A percentile compares a stretch with the other conserved stretches of the same genome.
Conservation (phyloP, 2,888 invertebrate genomes). For the Hirtodrosophila trivittata region DNA sequence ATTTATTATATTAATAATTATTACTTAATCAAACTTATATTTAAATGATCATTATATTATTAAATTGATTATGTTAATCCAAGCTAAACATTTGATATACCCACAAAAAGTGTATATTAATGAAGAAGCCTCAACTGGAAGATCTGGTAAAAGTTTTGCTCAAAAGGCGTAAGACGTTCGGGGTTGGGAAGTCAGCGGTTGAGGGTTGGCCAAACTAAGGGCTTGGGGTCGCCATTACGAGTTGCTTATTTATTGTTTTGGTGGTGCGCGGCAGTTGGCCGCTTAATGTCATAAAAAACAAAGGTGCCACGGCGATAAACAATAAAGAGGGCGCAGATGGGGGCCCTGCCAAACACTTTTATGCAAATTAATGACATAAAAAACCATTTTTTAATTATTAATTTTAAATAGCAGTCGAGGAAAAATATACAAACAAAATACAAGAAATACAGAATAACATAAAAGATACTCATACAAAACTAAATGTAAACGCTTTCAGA, state of each 20-base stretch:
- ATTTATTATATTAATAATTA: no score
- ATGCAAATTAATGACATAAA: slow-evolving; percentile 64
- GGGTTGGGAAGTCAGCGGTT: neutral
- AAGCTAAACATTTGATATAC: neutral
- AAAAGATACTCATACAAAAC: neutral
- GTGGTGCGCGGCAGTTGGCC: slow-evolving; percentile 71
- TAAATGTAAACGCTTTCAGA: neutral
- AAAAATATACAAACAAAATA: slow-evolving; percentile 11
- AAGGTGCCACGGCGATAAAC: slow-evolving; percentile 74
- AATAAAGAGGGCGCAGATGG: slow-evolving; percentile 46
- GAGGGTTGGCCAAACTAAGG: slow-evolving; percentile 15
- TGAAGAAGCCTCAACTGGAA: slow-evolving; percentile 63
- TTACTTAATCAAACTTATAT: no score
- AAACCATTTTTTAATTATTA: slow-evolving; percentile 56
- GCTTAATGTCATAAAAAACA: slow-evolving; percentile 75
- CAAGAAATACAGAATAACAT: slow-evolving; percentile 4
- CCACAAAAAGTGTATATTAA: slow-evolving; percentile 43
- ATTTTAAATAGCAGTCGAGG: slow-evolving; percentile 35
- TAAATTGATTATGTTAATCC: neutral
- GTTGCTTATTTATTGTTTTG: slow-evolving; percentile 74
- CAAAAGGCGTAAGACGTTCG: slow-evolving; percentile 71
- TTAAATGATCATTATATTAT: no score
- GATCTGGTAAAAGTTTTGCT: slow-evolving; percentile 64
- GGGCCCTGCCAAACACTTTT: slow-evolving; percentile 48
- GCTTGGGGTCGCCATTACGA: slow-evolving; percentile 36